Conservation (phyloP, 2,888 invertebrate genomes). For the Caenorhabditis auriculariae region DNA sequence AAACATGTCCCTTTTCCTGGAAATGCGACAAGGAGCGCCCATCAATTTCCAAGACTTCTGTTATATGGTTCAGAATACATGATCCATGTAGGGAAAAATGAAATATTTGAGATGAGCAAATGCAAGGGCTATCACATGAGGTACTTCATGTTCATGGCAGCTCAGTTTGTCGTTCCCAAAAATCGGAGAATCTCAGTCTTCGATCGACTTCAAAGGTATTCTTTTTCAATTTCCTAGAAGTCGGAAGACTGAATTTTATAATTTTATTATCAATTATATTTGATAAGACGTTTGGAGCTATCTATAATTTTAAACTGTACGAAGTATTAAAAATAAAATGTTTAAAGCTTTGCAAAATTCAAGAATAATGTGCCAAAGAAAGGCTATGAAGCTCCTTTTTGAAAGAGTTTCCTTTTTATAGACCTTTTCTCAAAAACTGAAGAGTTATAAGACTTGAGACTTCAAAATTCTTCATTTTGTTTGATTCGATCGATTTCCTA, state of each 20-base stretch:
- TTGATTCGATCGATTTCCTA: too few species aligned
- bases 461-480: too few species aligned
- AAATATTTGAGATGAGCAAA: constrained; percentile 56
- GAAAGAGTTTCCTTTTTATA: too few species aligned
- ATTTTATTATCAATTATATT: too few species aligned
- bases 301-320: too few species aligned
- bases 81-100: neutral
- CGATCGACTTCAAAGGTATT: constrained; percentile 64
- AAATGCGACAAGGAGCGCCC: constrained; percentile 38
- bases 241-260: neutral
- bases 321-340: too few species aligned
- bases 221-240: neutral
- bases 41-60: constrained; percentile 66
- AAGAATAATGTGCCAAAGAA: too few species aligned
- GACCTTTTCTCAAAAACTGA: too few species aligned
- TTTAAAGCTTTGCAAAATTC: too few species aligned
- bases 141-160: constrained; percentile 54
- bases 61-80: constrained; percentile 60
- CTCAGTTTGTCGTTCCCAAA: constrained; percentile 51
- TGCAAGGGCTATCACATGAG: constrained; percentile 48
- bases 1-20: constrained; percentile 23
- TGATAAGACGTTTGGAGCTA: too few species aligned
- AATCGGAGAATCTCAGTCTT: constrained; percentile 45
- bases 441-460: too few species aligned
- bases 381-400: too few species aligned